A percentile compares a stretch with the other conserved stretches of the same genome.
Conservation (phyloP, 2,113 vertebrate species). For the Esox niger region DNA sequence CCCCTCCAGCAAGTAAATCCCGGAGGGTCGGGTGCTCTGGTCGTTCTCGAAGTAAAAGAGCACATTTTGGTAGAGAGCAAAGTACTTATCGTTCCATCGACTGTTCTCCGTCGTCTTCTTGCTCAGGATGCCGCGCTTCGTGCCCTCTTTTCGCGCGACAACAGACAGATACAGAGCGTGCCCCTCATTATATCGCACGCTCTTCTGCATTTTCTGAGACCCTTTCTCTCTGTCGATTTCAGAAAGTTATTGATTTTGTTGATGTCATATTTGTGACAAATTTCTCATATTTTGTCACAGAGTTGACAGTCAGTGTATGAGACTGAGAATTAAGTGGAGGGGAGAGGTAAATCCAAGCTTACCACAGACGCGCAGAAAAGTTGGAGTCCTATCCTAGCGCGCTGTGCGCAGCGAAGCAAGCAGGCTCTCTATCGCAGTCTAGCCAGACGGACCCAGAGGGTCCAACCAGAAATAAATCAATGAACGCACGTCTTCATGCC, state of each 20-base stretch:
- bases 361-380: slow-evolving; percentile 45
- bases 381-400: slow-evolving; percentile 34
- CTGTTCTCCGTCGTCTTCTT: slow-evolving; percentile 90
- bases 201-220: slow-evolving; percentile 87
- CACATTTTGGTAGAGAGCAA: slow-evolving; percentile 92
- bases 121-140: slow-evolving; percentile 85
- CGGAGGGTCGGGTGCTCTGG: slow-evolving; percentile 85
- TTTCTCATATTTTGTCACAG: not conserved
- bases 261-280: slow-evolving; percentile 18
- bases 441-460: not conserved
- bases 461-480: not conserved
- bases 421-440: not conserved
- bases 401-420: slow-evolving; percentile 16
- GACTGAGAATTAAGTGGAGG: slow-evolving; percentile 20
- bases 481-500: not conserved
- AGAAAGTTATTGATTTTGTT: slow-evolving; percentile 1
- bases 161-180: slow-evolving; percentile 87
- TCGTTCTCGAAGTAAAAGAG: slow-evolving; percentile 96
- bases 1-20: slow-evolving; percentile 92
- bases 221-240: slow-evolving; percentile 20
- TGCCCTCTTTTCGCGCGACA: slow-evolving; percentile 88
- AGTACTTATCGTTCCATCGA: slow-evolving; percentile 94
- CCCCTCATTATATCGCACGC: slow-evolving; percentile 92
- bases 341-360: slow-evolving; percentile 44
- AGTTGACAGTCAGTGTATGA: not conserved